Evolutionary conservation across 2,888 invertebrate genomes (phyloP), one percentile per base, ranked within the genome.

Genomic region (Nasonovia ribisnigri): DNA sequence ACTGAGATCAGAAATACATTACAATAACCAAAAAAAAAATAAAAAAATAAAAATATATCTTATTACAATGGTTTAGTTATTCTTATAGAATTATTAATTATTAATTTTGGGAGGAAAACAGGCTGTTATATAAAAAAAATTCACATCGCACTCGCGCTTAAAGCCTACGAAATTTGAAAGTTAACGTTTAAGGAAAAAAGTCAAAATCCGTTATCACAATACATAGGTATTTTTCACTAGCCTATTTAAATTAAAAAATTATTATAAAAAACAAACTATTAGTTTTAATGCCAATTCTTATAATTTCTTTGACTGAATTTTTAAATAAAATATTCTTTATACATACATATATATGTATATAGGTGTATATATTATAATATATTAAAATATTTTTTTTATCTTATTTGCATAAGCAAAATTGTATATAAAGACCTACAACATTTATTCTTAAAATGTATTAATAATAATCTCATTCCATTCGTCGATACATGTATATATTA

Each of bases 1-100:
- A 93, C 93, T 93, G 93, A 93, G 93, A 93, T 93, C 93, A 93
- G 93, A 93, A 67, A 88, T 90, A 93, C 90, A 93, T 90, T 89
- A 93, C 42, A 93, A 90, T 93, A 90, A 60, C 77, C 90, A 90
- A 84, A 93, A 89, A 88, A 48, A 92, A 48, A 92, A 84, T 43
- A 89, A 48, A 87, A 20, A 87, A 88, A 51, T 88, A 88, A 88
- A 88, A 88, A 89, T 89, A 92, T 90, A 93, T 88, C n/a, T 48
- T 90, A 93, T 93, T 89, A 93, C 84, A 90, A 84, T 90, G 36
- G 88, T 92, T 91, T 91, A 24, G 51, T 90, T 77, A 67, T 90
- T 90, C 51, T 90, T 90, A 60, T 4, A 87, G 51, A 92, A 87
- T 60, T 36, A 60, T 60, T 57, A 91, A 87, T 90, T 86, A 84